These are phyloP conservation scores for Grapholita molesta DNA, from an alignment of 1,140 invertebrate genomes.

Conservation along the genomic window DNA sequence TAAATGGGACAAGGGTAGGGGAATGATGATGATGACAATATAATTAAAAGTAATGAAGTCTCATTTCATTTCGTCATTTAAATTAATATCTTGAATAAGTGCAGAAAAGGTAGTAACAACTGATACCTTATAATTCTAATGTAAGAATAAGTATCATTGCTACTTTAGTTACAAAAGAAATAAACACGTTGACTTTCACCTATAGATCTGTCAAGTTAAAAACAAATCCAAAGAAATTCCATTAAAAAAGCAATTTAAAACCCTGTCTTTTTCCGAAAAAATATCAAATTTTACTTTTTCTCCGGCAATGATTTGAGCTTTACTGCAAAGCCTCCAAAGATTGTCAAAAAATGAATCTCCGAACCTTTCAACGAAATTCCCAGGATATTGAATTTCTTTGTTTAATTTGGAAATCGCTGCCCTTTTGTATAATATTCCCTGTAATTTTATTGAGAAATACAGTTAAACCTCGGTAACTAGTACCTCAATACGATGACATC, in stretches of 20 bases:
- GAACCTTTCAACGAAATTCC: background rate
- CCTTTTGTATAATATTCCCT: background rate
- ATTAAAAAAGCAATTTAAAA: background rate
- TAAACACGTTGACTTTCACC: too few species aligned
- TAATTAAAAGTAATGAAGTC: too few species aligned
- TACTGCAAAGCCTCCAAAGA: background rate
- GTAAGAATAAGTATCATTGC: too few species aligned
- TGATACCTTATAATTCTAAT: too few species aligned
- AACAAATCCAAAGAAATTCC: background rate
- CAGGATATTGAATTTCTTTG: background rate
- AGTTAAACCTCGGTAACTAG: background rate
- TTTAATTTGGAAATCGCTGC: background rate
- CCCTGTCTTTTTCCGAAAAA: background rate
- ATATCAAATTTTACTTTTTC: background rate
- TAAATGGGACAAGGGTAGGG: too few species aligned
- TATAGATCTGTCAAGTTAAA: too few species aligned
- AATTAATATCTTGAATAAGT: too few species aligned
- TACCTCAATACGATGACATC: too few species aligned
- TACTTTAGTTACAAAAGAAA: too few species aligned
- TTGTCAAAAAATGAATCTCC: background rate
- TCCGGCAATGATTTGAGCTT: background rate
- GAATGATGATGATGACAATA: too few species aligned
- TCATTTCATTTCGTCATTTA: too few species aligned
- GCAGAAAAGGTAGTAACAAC: too few species aligned
- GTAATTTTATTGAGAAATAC: background rate